Evolutionary conservation across 2,888 invertebrate species (phyloP), one percentile per base, ranked within the genome.

Genomic region (Cotesia congregata): DNA sequence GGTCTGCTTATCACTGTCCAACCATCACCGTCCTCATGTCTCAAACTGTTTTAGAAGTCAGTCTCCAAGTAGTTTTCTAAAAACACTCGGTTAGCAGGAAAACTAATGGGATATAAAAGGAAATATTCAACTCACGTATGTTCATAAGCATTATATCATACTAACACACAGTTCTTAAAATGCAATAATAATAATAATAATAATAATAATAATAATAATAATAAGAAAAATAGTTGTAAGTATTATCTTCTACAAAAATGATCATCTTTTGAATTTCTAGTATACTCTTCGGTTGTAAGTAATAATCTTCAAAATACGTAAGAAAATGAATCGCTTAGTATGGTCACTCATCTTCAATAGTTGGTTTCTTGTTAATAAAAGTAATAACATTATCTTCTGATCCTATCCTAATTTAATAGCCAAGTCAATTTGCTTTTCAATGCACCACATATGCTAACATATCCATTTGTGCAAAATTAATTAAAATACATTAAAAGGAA

Each of bases 31-130:
- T 50, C 50, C 50, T 12, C 50, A 50, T 4, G 50, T 50, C 64
- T 20, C 72, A 61, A 69, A 64, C 71, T 67, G 73, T 74, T 59
- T 30, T 67, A 75, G 5, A 50, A 41, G 70, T 74, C 65, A 71
- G 59, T 69, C 38, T 74, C 75, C 68, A 67, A 40, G 68, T 70
- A 74, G 77, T 80, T 72, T 83, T 84, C 72, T 72, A 72, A 83
- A 72, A 85, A 83, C 81, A 84, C 80, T 83, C 72, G 68, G 75
- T 84, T 84, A 84, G 65, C 74, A 69, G 67, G 76, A 50, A 39
- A 50, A 15, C 59, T 62, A 40, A 75, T 75, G 68, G 67, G 67
- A 64, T 41, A 72, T 38, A 77, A 80, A 69, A 76, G 77, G 61
- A 74, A 12, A 12, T 12, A 50, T 72, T 50, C 75, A 74, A 83